Evolutionary conservation across 2,797 vertebrate species (phyloP), one percentile per base, ranked within the genome.

Genomic region (Sebastiscus tertius): DNA sequence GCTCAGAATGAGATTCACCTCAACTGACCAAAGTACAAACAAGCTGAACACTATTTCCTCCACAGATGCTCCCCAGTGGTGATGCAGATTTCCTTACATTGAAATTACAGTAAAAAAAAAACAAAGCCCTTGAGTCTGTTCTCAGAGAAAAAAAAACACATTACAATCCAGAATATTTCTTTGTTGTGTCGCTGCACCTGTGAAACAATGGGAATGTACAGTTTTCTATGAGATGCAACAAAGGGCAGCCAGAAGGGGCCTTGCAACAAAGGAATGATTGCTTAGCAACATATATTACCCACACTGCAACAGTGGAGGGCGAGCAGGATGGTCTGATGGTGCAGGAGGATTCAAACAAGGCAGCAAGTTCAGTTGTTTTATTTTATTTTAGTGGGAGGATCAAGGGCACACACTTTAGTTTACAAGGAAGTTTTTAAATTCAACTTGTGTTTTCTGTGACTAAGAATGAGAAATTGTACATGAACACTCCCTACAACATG

Each of bases 221-320:
- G 34, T 80, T 87, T 81, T 75, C 24, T 72, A 55, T 49, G 54
- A 75, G 61, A 60, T 27, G 26, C 4, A 76, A 74, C 68, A 78
- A 83, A 75, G 71, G 61, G 77, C 64, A 86, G 49, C 76, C 69
- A 77, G 72, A 71, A 72, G 67, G 60, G 46, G 56, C 42, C 66
- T 61, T 70, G 54, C 71, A 61, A 27, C 24, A 42, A 52, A 82
- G 63, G 27, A 74, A 42, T 31, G 16, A 90, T 88, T 87, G 83
- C 88, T 77, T 89, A 82, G 80, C 84, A 90, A 92, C 82, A 66
- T 76, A 36, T 31, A 49, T 72, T 59, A 79, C 27, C 42, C 76
- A 80, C 74, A 79, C 70, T 39, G 71, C 69, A 65, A 56, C 73
- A 26, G 61, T 49, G 63, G 39, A 39, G 54, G 64, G 31, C 8